Evolutionary conservation across 2,888 invertebrate species (phyloP).

Genomic region (Tuta absoluta): DNA sequence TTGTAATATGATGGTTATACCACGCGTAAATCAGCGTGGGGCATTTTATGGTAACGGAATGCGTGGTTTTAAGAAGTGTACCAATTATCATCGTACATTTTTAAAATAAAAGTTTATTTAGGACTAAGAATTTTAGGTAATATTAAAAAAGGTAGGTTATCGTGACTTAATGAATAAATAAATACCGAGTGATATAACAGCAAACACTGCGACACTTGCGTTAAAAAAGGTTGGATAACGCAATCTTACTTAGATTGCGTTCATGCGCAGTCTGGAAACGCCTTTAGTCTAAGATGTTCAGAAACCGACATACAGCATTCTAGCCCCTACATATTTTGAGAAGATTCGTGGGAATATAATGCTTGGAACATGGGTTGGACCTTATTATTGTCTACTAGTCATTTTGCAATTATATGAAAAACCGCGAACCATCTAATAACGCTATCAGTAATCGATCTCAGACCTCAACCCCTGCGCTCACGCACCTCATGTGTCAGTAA

Average conservation of each 20-base stretch:
- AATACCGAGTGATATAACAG: too few relatives aligned
- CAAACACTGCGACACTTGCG: too few relatives aligned
- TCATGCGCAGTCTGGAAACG: too few relatives aligned
- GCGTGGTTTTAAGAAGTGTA: neutral
- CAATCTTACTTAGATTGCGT: too few relatives aligned
- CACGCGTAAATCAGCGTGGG: slow-evolving; percentile 23
- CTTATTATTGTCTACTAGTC: neutral
- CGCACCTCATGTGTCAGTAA: slow-evolving; percentile 13
- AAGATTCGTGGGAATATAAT: neutral
- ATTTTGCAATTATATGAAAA: neutral
- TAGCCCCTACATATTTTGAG: neutral
- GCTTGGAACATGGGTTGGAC: neutral
- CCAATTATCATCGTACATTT: neutral
- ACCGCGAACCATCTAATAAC: neutral
- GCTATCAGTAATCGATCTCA: slow-evolving; percentile 5
- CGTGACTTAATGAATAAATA: too few relatives aligned
- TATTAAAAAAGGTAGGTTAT: too few relatives aligned
- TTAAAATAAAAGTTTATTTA: too few relatives aligned
- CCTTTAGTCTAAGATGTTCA: too few relatives aligned
- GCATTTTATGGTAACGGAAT: neutral
- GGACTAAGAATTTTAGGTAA: too few relatives aligned
- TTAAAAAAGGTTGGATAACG: too few relatives aligned
- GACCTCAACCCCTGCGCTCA: neutral
- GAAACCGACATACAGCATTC: neutral
- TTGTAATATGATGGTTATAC: slow-evolving; percentile 22